Percentiles rank a stretch among this genome's conserved stretches.
Evolutionary conservation across 37 sponge, comb jelly and placozoan genomes (phyloP).

Genomic region (Oopsacas minuta): DNA sequence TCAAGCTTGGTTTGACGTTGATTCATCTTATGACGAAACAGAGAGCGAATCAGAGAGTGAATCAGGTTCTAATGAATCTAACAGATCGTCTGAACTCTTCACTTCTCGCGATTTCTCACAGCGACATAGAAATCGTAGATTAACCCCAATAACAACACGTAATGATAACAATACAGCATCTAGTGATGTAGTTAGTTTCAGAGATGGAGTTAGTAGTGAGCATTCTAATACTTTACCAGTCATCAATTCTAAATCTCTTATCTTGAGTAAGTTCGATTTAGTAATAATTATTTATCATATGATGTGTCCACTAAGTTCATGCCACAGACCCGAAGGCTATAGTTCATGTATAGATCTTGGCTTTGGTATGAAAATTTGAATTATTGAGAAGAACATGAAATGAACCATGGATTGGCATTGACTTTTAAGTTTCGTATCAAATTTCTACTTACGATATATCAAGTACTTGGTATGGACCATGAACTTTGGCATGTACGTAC

Average conservation of each 20-base stretch:
- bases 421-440: too few relatives aligned
- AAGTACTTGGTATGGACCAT: too few relatives aligned
- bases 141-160: neutral
- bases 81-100: neutral
- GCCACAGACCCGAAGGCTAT: too few relatives aligned
- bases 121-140: neutral
- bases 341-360: too few relatives aligned
- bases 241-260: neutral
- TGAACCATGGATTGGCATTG: too few relatives aligned
- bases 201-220: conserved; percentile 16
- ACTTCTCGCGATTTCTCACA: neutral
- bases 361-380: too few relatives aligned
- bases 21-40: neutral
- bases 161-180: neutral
- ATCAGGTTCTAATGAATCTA: neutral
- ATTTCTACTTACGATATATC: too few relatives aligned
- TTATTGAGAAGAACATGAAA: too few relatives aligned
- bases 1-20: conserved; percentile 17
- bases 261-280: neutral
- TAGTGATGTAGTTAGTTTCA: neutral
- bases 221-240: neutral
- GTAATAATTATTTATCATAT: too few relatives aligned
- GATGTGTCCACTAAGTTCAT: too few relatives aligned
- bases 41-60: neutral
- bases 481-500: too few relatives aligned